Evolutionary conservation across 2,888 invertebrate genomes (phyloP).

Genomic region (Carterocephalus palaemon): DNA sequence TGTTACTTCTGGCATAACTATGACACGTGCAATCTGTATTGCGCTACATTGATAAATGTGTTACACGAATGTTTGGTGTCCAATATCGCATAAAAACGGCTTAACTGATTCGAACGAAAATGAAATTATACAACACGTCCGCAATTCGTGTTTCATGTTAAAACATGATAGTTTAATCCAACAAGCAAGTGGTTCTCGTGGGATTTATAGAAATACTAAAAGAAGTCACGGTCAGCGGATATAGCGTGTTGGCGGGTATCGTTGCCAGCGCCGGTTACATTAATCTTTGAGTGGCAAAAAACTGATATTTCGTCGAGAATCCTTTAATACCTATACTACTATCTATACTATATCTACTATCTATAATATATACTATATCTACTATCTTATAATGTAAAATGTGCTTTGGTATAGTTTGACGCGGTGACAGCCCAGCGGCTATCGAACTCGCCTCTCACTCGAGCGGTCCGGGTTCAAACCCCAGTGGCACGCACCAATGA

Average conservation of each 20-base stretch:
- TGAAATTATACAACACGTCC: slow-evolving; percentile 28
- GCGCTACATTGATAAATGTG: slow-evolving; percentile 15
- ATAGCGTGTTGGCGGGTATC: slow-evolving; percentile 11
- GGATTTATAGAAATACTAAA: slow-evolving; percentile 20
- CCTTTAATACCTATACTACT: too few species aligned
- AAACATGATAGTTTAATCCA: slow-evolving; percentile 29
- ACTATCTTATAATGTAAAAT: too few species aligned
- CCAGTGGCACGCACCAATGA: too few species aligned
- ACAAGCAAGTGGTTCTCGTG: slow-evolving; percentile 29
- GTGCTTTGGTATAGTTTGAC: too few species aligned
- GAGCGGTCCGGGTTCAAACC: too few species aligned
- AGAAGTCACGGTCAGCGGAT: slow-evolving; percentile 17
- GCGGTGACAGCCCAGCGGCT: too few species aligned
- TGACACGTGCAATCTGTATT: slow-evolving; percentile 13
- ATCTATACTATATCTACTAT: too few species aligned
- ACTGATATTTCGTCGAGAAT: slow-evolving; percentile 7
- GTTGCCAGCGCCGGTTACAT: too few species aligned
- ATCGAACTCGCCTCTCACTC: too few species aligned
- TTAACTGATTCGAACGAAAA: slow-evolving; percentile 33
- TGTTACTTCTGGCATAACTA: slow-evolving; percentile 7
- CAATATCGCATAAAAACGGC: slow-evolving; percentile 32
- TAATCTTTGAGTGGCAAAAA: slow-evolving; percentile 13
- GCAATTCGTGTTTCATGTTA: slow-evolving; percentile 23
- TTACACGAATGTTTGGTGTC: slow-evolving; percentile 11
- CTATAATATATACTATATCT: too few species aligned